These are phyloP conservation scores for Neolamprologus ventralis DNA, from an alignment of 2,113 vertebrate species.

Conservation along the genomic window DNA sequence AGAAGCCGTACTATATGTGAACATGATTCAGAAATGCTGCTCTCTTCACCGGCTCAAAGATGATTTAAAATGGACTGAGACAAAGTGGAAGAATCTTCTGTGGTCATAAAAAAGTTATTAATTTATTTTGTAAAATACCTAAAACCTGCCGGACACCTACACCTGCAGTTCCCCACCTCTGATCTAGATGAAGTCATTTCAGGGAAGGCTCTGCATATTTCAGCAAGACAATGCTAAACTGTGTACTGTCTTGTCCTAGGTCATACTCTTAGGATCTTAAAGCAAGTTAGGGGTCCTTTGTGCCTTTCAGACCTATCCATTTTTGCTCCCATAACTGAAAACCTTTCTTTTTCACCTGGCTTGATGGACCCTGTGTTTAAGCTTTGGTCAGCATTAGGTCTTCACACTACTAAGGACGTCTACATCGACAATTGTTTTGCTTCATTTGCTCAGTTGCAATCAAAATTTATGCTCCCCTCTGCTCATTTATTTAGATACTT, in stretches of 20 bases:
- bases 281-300: neutral
- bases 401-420: neutral
- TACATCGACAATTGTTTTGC: neutral
- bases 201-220: neutral
- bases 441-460: neutral
- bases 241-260: neutral
- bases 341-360: fast-evolving
- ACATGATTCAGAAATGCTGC: neutral
- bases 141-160: neutral
- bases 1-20: neutral
- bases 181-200: neutral
- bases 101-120: neutral
- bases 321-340: neutral
- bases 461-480: neutral
- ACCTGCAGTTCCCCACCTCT: neutral
- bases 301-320: neutral
- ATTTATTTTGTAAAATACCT: neutral
- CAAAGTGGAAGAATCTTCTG: neutral
- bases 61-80: neutral
- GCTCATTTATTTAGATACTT: neutral
- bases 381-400: neutral
- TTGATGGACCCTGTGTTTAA: too few relatives aligned
- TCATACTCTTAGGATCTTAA: neutral
- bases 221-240: neutral
- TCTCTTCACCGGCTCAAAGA: neutral